A percentile compares a stretch with the other conserved stretches of the same genome.
Evolutionary conservation across 2,888 invertebrate species (phyloP).

Genomic region (Dione juno): DNA sequence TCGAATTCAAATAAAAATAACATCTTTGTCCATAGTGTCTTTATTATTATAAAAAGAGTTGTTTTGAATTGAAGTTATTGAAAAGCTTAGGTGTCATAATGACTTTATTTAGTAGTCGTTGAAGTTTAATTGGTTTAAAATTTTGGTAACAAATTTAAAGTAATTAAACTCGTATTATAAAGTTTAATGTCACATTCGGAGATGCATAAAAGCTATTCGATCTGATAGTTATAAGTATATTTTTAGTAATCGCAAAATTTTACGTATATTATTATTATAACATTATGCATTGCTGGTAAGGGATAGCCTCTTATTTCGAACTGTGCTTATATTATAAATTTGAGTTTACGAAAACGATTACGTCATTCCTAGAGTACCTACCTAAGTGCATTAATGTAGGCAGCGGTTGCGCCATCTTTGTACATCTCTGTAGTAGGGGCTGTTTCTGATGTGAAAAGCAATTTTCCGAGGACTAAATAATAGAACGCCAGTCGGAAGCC

Average conservation of each 20-base stretch:
- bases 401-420: constrained; percentile 68
- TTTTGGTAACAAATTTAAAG: not conserved
- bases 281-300: not conserved
- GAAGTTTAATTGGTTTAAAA: not conserved
- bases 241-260: not conserved
- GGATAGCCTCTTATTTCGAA: not conserved
- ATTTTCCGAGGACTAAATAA: constrained; percentile 74
- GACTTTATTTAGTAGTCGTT: not conserved
- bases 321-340: constrained; percentile 53
- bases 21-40: not conserved
- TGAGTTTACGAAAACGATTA: constrained; percentile 67
- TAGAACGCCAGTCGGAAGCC: constrained; percentile 63
- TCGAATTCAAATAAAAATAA: not conserved
- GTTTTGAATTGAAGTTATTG: not conserved
- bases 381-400: constrained; percentile 68
- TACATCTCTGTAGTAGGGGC: constrained; percentile 63
- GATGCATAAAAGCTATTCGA: not conserved
- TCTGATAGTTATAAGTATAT: not conserved
- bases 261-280: not conserved
- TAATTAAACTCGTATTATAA: not conserved
- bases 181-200: not conserved
- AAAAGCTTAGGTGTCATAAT: not conserved
- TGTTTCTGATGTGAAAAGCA: constrained; percentile 80
- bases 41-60: not conserved
- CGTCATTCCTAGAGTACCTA: constrained; percentile 67